Percentiles rank a stretch among this genome's conserved stretches.
phyloP scores from a whole-genome alignment of 92 coral and sea anemone genomes.

The Zoanthus gigantus region DNA sequence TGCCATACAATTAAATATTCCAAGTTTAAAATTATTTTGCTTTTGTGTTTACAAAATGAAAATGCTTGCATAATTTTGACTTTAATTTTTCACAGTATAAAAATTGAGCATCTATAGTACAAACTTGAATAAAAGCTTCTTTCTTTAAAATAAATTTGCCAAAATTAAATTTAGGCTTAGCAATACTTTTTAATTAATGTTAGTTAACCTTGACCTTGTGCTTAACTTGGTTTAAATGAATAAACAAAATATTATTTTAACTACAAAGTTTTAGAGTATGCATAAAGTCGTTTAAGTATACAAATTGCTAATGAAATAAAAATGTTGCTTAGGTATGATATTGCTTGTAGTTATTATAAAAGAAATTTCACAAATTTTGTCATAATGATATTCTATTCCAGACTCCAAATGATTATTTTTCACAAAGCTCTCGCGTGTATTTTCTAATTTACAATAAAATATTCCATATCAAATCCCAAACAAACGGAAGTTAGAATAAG shows the following conservation, averaged over 20 bases:
- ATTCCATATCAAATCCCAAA: neutral
- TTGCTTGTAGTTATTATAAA: neutral
- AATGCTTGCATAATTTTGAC: neutral
- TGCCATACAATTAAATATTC: neutral
- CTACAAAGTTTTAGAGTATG: neutral
- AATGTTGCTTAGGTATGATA: neutral
- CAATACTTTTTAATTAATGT: neutral
- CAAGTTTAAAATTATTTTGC: neutral
- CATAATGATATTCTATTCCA: constrained; percentile 2
- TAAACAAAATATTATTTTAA: neutral
- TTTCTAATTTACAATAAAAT: neutral
- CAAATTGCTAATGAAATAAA: neutral
- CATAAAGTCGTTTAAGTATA: neutral
- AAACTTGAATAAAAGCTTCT: neutral
- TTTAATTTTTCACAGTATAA: constrained; percentile 1
- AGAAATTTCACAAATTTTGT: constrained; percentile 1
- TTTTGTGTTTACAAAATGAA: neutral
- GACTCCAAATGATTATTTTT: neutral
- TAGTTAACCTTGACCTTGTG: neutral
- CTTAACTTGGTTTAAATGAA: neutral
- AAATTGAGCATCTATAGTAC: neutral
- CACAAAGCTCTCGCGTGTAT: neutral
- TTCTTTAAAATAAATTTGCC: neutral
- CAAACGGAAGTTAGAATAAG: neutral
- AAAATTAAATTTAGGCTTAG: neutral